A percentile compares a stretch with the other conserved stretches of the same genome.
Conservation (phyloP, 2,797 vertebrate genomes). For the Huso huso region DNA sequence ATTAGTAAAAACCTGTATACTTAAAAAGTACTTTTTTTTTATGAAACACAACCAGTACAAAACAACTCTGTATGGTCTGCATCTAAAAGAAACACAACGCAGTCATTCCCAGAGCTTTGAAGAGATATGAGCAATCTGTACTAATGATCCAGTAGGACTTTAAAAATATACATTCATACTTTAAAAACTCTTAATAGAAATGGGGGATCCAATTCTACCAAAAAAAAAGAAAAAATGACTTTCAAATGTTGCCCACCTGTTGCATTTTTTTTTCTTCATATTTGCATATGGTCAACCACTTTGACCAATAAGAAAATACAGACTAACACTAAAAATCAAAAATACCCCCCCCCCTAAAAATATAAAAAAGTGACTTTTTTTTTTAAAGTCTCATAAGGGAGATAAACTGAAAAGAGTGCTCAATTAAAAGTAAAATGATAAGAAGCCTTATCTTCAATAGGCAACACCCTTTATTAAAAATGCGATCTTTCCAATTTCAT, state of each 20-base stretch:
- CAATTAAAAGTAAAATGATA: too few relatives aligned
- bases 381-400: too few relatives aligned
- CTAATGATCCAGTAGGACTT: conserved; percentile 10
- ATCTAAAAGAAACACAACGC: conserved; percentile 18
- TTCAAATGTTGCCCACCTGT: background rate
- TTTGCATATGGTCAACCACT: background rate
- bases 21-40: conserved; percentile 17
- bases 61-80: conserved; percentile 19
- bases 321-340: background rate
- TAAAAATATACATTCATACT: too few relatives aligned
- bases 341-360: background rate
- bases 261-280: background rate
- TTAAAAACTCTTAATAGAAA: too few relatives aligned
- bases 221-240: background rate
- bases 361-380: background rate
- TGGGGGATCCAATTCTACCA: too few relatives aligned
- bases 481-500: background rate
- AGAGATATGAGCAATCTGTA: conserved; percentile 15
- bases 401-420: too few relatives aligned
- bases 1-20: conserved; percentile 7
- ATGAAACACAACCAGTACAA: conserved; percentile 12
- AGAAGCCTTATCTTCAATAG: too few relatives aligned
- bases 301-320: conserved; percentile 1
- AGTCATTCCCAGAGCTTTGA: conserved; percentile 15
- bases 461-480: too few relatives aligned